Evolutionary conservation across 2,797 vertebrate species (phyloP), one percentile per base, ranked within the genome.

Genomic region (Lacerta viridis): DNA sequence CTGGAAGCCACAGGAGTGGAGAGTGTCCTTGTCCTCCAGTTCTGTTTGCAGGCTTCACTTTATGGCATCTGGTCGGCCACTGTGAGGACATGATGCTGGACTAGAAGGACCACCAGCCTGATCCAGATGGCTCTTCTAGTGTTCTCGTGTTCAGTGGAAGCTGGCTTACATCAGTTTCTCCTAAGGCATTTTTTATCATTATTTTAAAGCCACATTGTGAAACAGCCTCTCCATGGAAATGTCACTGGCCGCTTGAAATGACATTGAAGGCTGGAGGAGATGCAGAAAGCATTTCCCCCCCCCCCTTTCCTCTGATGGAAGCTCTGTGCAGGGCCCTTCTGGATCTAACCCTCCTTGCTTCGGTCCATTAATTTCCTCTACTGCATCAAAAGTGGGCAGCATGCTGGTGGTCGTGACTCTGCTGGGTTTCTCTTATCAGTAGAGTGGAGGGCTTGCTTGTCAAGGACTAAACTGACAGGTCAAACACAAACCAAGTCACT

Each of bases 331-430:
- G 46, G 18, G 7, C 69, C 86, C 69, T 78, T 64, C 27, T 83
- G 43, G 66, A 55, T 92, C 41, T 87, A 79, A n/a, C 69, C 71
- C 85, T 79, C 76, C 81, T 86, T 27, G 66, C 46, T 46, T 88
- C 59, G 43, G 33, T 80, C 89, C 41, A 74, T 88, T 91, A 33
- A 80, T 93, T 86, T 66, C 1, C 80, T 78, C 46, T 0, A 20
- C 33, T 33, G 4, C 74, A 68, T 87, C 85, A 86, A 90, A 92
- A 87, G 17, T 11, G 89, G 41, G 20, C 59, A 25, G 3, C 68
- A 1, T 1, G 2, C 20, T 36, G 1, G 17, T n/a, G 69, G 59
- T 39, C 74, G 46, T 68, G 33, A 39, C 20, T n/a, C 4, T 77
- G 88, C 6, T 4, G 4, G 8, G 7, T 25, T 83, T 75, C 64